A percentile compares a stretch with the other conserved stretches of the same genome.
Evolutionary conservation across 2,113 vertebrate genomes (phyloP).

Genomic region (Fulmarus glacialis): DNA sequence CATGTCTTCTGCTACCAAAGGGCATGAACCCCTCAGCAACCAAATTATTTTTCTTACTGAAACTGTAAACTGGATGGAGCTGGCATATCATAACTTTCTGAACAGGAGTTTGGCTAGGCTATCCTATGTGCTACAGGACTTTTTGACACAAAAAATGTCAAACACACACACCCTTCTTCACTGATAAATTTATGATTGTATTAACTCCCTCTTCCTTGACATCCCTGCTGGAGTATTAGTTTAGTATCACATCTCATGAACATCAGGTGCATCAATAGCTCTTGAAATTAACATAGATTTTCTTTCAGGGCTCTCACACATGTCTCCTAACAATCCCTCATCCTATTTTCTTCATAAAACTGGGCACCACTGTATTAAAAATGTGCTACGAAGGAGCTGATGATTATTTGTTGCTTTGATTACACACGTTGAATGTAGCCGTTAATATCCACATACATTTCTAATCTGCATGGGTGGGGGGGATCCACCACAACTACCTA

Average conservation of each 20-base stretch:
- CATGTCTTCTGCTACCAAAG: not conserved
- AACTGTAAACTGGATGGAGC: accelerated
- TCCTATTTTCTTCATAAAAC: not conserved
- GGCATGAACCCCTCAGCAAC: not conserved
- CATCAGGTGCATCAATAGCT: not conserved
- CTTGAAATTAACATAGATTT: not conserved
- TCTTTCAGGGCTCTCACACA: not conserved
- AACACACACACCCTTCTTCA: no score
- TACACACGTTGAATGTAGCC: not conserved
- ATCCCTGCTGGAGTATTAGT: not conserved
- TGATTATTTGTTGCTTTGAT: not conserved
- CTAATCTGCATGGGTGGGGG: not conserved
- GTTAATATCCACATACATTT: not conserved
- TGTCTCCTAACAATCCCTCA: not conserved
- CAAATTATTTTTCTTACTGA: not conserved
- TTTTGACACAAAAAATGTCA: not conserved
- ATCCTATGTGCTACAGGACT: not conserved
- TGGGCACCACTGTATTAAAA: not conserved
- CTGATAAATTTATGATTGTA: not conserved
- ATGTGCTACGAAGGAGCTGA: not conserved
- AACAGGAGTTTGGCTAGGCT: not conserved
- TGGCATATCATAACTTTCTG: not conserved
- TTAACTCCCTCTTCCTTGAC: not conserved
- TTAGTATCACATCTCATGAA: not conserved
- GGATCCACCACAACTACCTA: not conserved